Evolutionary conservation across 2,888 invertebrate species (phyloP), one percentile per base, ranked within the genome.

Genomic region (Pseudococcus jackbeardsleyi): DNA sequence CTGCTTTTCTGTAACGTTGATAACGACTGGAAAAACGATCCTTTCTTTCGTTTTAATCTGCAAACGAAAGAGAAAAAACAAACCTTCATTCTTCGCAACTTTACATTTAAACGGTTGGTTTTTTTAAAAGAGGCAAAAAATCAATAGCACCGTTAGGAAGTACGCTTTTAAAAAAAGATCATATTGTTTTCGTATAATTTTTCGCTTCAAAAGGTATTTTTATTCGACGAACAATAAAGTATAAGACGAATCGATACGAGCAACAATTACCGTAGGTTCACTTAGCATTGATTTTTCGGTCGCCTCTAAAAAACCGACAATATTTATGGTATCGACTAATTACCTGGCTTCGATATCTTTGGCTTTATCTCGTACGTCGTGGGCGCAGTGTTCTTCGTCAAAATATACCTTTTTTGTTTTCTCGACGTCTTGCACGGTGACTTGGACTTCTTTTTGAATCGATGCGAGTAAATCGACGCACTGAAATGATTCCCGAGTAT

Each of bases 1-100:
- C 98, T 98, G 92, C 98, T 98, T 93, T 98, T 98, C 92, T 99
- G 98, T 90, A 99, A 93, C 89, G 98, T 97, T 11, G 98, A 97
- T 91, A 98, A 96, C 12, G 98, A 98, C 92, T 98, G 97, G 92
- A 98, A 98, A 92, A 98, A 96, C 8, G 98, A 97, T 26, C 98
- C 98, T 91, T 98, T 98, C 93, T 98, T 98, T 93, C 97, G 97
- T 93, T 97, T 98, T 90, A 98, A 93, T 92, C 97, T 97, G 92
- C 89, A 92, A 89, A 90, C 90, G 88, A 86, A 42, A 68, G 26
- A 33, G 26, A 86, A 59, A 59, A 85, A 19, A 46, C 46, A 48
- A 79, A 9, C 1, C 12, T 42, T 42, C 42, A 82, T 82, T 82
- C 46, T n/a, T 46, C 5, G 19, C 79, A 11, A 64, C 22, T 64